Evolutionary conservation across 2,113 vertebrate genomes (phyloP).

Genomic region (Dolichallabes microphthalmus): DNA sequence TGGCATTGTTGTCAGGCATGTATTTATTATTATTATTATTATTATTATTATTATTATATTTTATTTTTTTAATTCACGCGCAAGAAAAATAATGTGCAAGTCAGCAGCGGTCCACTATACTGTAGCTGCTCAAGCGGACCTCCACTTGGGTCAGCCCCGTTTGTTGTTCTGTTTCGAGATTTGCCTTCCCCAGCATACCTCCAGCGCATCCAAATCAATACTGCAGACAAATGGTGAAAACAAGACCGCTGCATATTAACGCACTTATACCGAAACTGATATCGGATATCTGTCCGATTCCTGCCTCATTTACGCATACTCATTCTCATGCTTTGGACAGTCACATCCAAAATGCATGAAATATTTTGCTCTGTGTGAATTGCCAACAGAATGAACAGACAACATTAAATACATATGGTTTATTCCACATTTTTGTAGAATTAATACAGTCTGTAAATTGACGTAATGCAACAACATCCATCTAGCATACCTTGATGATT

Average conservation of each 20-base stretch:
- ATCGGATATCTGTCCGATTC: not conserved
- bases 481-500: no score
- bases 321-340: not conserved
- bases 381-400: not conserved
- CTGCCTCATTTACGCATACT: not conserved
- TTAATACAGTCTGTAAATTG: no score
- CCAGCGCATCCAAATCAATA: slow-evolving; percentile 13
- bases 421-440: no score
- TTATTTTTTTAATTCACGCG: slow-evolving; percentile 17
- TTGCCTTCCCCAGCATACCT: slow-evolving; percentile 54
- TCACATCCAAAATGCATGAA: not conserved
- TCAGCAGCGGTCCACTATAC: slow-evolving; percentile 40
- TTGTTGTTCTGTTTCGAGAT: slow-evolving; percentile 57
- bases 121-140: slow-evolving; percentile 44
- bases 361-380: no score
- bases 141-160: slow-evolving; percentile 42
- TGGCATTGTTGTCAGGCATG: slow-evolving; percentile 44
- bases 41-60: slow-evolving; percentile 41
- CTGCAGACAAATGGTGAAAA: slow-evolving; percentile 4
- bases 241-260: slow-evolving; percentile 29
- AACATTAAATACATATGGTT: not conserved
- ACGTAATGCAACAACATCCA: no score
- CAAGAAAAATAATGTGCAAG: slow-evolving; percentile 24
- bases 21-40: no score
- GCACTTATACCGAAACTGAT: not conserved